Conservation (phyloP, 1,140 invertebrate species). For the Ridgeia piscesae region DNA sequence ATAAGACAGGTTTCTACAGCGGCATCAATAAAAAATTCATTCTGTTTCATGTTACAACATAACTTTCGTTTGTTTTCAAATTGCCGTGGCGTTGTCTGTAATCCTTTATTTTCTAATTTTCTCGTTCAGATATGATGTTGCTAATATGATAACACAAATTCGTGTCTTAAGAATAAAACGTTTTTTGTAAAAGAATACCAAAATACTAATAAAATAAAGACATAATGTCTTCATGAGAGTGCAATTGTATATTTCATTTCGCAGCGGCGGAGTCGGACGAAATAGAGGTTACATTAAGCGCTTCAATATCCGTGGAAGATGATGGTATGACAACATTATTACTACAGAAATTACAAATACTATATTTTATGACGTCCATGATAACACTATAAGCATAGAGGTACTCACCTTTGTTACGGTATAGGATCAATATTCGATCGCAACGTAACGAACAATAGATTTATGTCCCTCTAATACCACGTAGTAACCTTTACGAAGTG, state of each 20-base stretch:
- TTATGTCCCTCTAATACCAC: too few species aligned
- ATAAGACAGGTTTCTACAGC: too few species aligned
- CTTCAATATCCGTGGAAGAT: not conserved
- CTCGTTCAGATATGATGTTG: not conserved
- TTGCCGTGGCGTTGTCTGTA: not conserved
- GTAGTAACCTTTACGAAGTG: too few species aligned
- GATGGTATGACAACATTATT: not conserved
- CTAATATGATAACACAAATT: not conserved
- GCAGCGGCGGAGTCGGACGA: not conserved
- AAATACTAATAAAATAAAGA: not conserved
- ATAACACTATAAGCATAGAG: too few species aligned
- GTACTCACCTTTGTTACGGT: too few species aligned
- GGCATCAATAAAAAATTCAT: too few species aligned
- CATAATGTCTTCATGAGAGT: not conserved
- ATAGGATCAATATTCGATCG: too few species aligned
- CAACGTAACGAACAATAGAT: too few species aligned
- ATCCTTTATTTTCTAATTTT: not conserved
- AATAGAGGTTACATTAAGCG: not conserved
- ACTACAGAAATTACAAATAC: too few species aligned
- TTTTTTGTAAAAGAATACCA: not conserved
- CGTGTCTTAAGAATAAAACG: not conserved
- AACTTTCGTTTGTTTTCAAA: not conserved
- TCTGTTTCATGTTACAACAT: too few species aligned
- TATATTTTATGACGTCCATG: too few species aligned
- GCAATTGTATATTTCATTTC: not conserved